A percentile compares a stretch with the other conserved stretches of the same genome.
Evolutionary conservation across 2,113 vertebrate species (phyloP).

Genomic region (Poeciliopsis prolifica): DNA sequence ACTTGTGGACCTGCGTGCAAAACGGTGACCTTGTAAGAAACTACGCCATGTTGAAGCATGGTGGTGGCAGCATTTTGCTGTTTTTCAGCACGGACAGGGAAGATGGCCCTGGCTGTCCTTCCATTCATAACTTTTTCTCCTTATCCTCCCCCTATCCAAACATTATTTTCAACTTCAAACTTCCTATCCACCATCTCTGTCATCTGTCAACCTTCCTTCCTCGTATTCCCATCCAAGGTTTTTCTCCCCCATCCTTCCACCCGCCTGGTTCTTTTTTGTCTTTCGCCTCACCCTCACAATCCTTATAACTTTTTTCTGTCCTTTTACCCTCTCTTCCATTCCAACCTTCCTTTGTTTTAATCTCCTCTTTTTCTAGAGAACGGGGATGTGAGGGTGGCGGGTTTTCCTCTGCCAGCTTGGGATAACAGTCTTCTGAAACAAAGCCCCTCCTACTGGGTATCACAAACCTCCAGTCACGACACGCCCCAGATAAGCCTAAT

Average conservation of each 20-base stretch:
- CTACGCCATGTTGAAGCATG: too few relatives aligned
- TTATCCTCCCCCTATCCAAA: too few relatives aligned
- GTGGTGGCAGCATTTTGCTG: not conserved
- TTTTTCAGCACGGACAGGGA: too few relatives aligned
- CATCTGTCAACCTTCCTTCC: not conserved
- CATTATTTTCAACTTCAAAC: too few relatives aligned
- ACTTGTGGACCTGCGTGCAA: too few relatives aligned
- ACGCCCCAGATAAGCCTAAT: slow-evolving; percentile 4
- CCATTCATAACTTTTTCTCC: too few relatives aligned
- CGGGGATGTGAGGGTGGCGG: not conserved
- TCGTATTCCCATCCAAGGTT: not conserved
- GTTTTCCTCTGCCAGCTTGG: not conserved
- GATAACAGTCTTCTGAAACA: not conserved
- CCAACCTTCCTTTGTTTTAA: not conserved
- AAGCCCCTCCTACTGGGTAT: not conserved
- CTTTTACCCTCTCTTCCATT: not conserved
- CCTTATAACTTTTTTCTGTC: not conserved
- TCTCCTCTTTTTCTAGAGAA: not conserved
- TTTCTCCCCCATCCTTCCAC: not conserved
- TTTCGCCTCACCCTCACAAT: not conserved
- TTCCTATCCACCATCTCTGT: not conserved
- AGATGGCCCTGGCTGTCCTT: too few relatives aligned
- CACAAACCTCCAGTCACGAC: not conserved
- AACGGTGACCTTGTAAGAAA: not conserved
- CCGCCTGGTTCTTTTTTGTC: not conserved